phyloP scores from a whole-genome alignment of 2,797 vertebrate genomes.

The Pseudomugil gertrudae region DNA sequence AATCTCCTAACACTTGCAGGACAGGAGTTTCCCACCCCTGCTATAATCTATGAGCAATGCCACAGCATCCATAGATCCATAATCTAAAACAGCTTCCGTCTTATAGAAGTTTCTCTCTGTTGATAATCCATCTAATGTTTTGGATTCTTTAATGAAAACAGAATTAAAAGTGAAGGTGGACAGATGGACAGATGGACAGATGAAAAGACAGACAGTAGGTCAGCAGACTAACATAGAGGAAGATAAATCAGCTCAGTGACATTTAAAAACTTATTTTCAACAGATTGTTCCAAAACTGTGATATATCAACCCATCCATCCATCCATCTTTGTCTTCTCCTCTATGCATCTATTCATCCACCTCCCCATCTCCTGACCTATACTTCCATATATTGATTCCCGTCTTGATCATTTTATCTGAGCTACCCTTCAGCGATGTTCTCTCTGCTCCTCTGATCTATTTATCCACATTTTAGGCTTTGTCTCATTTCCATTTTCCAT shows the following conservation, averaged over 20 bases:
- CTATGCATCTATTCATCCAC: neutral
- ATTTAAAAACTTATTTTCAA: conserved; percentile 17
- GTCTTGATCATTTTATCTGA: conserved; percentile 11
- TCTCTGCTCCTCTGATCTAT: neutral
- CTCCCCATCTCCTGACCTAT: conserved; percentile 10
- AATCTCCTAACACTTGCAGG: too few species aligned
- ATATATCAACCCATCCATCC: conserved; percentile 10
- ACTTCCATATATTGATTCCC: conserved; percentile 22
- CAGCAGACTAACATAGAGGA: neutral
- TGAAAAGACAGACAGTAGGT: conserved; percentile 13
- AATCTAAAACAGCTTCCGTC: neutral
- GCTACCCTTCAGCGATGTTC: neutral
- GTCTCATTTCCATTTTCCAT: conserved; percentile 2
- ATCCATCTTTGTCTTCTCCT: conserved; percentile 13
- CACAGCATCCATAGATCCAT: neutral
- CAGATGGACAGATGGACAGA: conserved; percentile 13
- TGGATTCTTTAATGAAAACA: neutral
- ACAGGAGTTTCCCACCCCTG: too few species aligned
- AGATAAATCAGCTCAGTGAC: conserved; percentile 6
- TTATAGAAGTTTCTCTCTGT: neutral
- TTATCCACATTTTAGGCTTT: conserved; percentile 12
- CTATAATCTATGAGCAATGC: neutral
- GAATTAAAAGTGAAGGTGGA: conserved; percentile 4
- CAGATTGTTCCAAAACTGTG: conserved; percentile 8
- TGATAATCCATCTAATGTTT: neutral